These are phyloP conservation scores for Cottus gobio DNA, from an alignment of 2,113 vertebrate species.

Conservation along the genomic window DNA sequence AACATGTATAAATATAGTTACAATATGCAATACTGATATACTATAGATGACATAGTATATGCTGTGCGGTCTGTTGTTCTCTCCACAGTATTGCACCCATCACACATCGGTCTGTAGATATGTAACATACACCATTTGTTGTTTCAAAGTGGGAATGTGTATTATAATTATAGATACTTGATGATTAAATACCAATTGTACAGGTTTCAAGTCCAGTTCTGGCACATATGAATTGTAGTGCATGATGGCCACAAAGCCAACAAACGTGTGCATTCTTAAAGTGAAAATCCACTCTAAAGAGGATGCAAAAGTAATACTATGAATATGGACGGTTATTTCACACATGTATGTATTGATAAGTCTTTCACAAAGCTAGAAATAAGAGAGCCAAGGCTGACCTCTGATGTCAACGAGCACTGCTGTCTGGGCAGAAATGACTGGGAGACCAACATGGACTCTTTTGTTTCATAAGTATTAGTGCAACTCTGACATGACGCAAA, in stretches of 20 bases:
- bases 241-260: constrained; percentile 68
- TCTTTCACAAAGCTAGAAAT: constrained; percentile 57
- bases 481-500: constrained; percentile 33
- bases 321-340: constrained; percentile 55
- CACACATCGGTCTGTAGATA: constrained; percentile 84
- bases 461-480: constrained; percentile 23
- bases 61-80: constrained; percentile 75
- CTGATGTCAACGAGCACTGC: constrained; percentile 31
- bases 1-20: constrained; percentile 85
- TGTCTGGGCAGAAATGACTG: constrained; percentile 32
- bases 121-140: constrained; percentile 83
- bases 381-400: constrained; percentile 41
- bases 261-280: constrained; percentile 65
- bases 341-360: constrained; percentile 46
- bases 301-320: constrained; percentile 63
- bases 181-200: constrained; percentile 84
- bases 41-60: constrained; percentile 78
- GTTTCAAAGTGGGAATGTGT: constrained; percentile 79
- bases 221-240: constrained; percentile 82
- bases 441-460: constrained; percentile 18
- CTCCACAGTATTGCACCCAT: constrained; percentile 78
- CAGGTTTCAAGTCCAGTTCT: constrained; percentile 84
- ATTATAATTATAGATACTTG: constrained; percentile 85
- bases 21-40: constrained; percentile 82
- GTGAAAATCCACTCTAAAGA: constrained; percentile 66